Conservation (phyloP, 2,113 vertebrate genomes). For the Equus quagga region DNA sequence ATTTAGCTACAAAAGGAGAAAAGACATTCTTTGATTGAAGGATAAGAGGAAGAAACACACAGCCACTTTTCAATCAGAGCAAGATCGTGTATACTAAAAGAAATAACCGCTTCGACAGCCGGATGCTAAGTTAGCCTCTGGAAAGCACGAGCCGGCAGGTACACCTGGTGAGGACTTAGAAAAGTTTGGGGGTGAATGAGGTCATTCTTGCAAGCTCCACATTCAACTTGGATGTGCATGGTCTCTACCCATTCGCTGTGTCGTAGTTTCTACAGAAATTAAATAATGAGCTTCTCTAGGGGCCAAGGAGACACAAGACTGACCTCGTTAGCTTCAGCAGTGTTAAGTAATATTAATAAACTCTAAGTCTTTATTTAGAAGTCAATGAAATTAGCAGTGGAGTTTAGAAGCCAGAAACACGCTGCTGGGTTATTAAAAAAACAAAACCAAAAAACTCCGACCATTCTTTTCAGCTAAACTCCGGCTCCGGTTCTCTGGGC, state of each 20-base stretch:
- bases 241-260: neutral
- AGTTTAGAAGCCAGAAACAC: conserved; percentile 53
- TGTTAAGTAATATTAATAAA: conserved; percentile 5
- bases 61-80: conserved; percentile 80
- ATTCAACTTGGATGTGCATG: rapidly evolving
- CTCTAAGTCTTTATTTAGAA: conserved; percentile 68
- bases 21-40: conserved; percentile 79
- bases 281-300: neutral
- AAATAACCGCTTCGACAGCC: conserved; percentile 79
- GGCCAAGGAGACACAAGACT: neutral
- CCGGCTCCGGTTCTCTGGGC: neutral
- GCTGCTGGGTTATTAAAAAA: conserved; percentile 29
- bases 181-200: conserved; percentile 45
- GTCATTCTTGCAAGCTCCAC: neutral
- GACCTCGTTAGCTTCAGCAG: neutral
- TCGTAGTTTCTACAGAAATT: neutral
- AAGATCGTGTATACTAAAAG: conserved; percentile 44
- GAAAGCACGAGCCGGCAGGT: conserved; percentile 49
- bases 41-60: conserved; percentile 73
- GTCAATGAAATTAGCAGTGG: conserved; percentile 75
- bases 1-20: conserved; percentile 83
- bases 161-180: neutral
- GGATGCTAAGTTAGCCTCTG: conserved; percentile 74
- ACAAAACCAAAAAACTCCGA: neutral
- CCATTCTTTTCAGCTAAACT: conserved; percentile 62